These are phyloP conservation scores for Butorides virescens DNA, from an alignment of 2,113 vertebrate genomes.

Conservation along the genomic window DNA sequence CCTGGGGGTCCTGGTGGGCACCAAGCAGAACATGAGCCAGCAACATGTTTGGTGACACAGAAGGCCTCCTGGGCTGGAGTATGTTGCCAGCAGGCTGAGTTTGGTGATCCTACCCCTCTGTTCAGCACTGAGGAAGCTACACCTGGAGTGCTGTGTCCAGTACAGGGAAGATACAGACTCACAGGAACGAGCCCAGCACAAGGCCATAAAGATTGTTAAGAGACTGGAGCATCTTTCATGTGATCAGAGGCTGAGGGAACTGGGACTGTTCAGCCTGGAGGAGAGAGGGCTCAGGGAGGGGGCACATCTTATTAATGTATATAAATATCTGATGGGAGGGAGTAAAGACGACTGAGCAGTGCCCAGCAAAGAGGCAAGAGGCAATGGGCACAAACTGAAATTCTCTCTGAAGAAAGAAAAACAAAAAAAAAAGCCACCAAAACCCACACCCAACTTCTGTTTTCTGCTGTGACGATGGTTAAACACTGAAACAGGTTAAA, in stretches of 20 bases:
- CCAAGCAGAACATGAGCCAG: neutral
- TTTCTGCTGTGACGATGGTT: neutral
- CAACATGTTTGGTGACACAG: neutral
- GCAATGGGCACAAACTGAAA: neutral
- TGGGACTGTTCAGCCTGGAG: neutral
- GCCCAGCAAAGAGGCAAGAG: neutral
- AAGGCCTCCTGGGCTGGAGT: neutral
- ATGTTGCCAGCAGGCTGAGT: neutral
- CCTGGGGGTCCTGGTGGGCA: neutral
- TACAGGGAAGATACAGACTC: no score
- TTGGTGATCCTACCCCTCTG: neutral
- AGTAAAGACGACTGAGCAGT: neutral
- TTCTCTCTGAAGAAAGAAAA: no score
- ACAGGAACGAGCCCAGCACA: accelerated
- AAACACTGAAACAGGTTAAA: neutral
- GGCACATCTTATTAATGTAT: neutral
- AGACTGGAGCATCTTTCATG: neutral
- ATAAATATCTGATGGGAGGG: no score
- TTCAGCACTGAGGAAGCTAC: neutral
- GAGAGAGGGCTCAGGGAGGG: neutral
- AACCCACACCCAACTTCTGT: accelerated
- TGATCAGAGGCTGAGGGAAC: neutral
- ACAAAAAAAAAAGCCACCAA: no score
- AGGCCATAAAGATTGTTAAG: neutral
- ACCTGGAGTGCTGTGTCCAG: neutral